Evolutionary conservation across 2,113 vertebrate genomes (phyloP), one percentile per base, ranked within the genome.

Genomic region (Aphyosemion australe): DNA sequence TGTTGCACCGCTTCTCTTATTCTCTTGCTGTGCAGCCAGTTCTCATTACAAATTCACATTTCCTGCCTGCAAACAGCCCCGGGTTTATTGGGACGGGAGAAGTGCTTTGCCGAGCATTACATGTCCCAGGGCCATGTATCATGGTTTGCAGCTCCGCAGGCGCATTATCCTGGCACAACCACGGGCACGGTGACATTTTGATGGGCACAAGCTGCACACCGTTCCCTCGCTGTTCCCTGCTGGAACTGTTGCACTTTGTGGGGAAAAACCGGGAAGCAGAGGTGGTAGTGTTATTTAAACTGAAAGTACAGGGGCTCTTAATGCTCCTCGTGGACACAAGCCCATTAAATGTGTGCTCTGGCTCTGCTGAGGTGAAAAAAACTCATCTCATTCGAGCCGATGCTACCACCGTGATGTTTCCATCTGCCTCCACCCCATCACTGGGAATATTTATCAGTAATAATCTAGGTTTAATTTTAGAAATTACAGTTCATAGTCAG

Each of bases 311-410:
- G 19, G 3, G 16, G 34, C 16, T 61, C 48, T 65, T 60, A 70
- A 82, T 74, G 81, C 79, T 60, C 51, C 61, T 61, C 0, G 10
- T 87, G 84, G 78, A 84, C 49, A 14, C 50, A 12, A 60, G 80
- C 80, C 78, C 65, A 71, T 74, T 62, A 73, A 75, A 70, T 47
- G 58, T 80, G 49, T 67, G 68, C 59, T 26, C 34, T 74, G 83
- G 80, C 75, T 70, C 54, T 13, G 81, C 66, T 41, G 65, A 69
- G 55, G 77, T 73, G 67, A 70, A 69, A 77, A 79, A 67, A 65
- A 5, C 66, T 61, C 72, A 55, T 80, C 72, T 83, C 61, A 70
- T 83, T 80, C 75, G 42, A 69, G 39, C 52, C 12, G 69, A 3
- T 76, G 68, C 79, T 63, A 65, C 63, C 68, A 51, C 12, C 41